Evolutionary conservation across 2,888 invertebrate species (phyloP).

Genomic region (Macrosoma leucophasiata): DNA sequence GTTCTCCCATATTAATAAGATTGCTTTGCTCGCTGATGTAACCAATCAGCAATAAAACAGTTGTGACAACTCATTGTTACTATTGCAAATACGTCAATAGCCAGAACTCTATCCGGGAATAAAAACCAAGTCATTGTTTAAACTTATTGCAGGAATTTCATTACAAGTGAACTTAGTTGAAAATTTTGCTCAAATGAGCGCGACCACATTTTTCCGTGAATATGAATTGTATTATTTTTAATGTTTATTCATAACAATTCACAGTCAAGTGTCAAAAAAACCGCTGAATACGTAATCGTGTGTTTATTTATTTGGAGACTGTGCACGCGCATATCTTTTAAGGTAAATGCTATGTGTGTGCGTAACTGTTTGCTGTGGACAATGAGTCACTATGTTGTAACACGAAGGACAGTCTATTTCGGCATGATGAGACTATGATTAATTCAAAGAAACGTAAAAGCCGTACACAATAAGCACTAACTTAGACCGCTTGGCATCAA

Average conservation of each 20-base stretch:
- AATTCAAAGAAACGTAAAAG: constrained; percentile 35
- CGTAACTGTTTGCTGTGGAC: constrained; percentile 45
- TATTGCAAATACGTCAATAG: too few relatives aligned
- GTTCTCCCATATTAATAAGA: too few relatives aligned
- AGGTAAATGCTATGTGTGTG: constrained; percentile 44
- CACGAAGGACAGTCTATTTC: constrained; percentile 66
- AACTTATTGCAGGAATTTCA: too few relatives aligned
- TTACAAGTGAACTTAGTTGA: too few relatives aligned
- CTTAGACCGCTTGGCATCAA: constrained; percentile 5
- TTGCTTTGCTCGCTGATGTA: too few relatives aligned
- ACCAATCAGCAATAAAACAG: too few relatives aligned
- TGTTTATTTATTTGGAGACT: constrained; percentile 58
- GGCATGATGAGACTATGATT: constrained; percentile 64
- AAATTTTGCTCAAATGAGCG: constrained; percentile 13
- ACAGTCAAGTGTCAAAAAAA: constrained; percentile 48
- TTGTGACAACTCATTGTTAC: too few relatives aligned
- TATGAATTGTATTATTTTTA: constrained; percentile 48
- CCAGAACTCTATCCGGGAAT: too few relatives aligned
- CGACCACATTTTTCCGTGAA: constrained; percentile 41
- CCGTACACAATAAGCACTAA: constrained; percentile 15
- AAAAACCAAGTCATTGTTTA: too few relatives aligned
- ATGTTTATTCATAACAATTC: constrained; percentile 45
- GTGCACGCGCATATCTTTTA: constrained; percentile 44
- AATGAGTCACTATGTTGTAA: constrained; percentile 66
- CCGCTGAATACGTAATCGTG: constrained; percentile 53